Percentiles rank a stretch among this genome's conserved stretches.
phyloP scores from a whole-genome alignment of 2,888 invertebrate species.

The Norana najaformis region DNA sequence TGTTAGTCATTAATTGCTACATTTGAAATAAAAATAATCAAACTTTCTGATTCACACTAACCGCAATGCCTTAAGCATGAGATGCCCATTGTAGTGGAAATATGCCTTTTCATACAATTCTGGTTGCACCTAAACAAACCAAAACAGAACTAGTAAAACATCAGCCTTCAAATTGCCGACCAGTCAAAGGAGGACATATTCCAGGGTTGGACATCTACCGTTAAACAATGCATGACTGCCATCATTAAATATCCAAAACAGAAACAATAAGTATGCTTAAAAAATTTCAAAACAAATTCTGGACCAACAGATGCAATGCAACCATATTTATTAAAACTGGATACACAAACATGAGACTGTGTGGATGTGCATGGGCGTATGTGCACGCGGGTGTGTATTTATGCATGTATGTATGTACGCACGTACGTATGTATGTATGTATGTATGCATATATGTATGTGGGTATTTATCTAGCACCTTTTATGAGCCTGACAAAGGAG shows the following conservation, averaged over 20 bases:
- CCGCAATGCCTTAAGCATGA: slow-evolving; percentile 56
- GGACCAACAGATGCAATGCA: background rate
- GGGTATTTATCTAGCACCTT: background rate
- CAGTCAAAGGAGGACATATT: too few species aligned
- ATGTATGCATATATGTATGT: background rate
- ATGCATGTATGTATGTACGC: too few species aligned
- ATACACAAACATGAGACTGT: background rate
- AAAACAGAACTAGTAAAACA: background rate
- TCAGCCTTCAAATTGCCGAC: background rate
- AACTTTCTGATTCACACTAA: background rate
- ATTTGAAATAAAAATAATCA: too few species aligned
- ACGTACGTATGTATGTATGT: background rate
- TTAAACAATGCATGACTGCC: background rate
- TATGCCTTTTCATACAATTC: slow-evolving; percentile 61
- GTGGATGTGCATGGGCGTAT: too few species aligned
- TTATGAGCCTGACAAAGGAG: too few species aligned
- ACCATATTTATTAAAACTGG: background rate
- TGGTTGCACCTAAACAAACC: slow-evolving; percentile 54
- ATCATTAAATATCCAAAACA: background rate
- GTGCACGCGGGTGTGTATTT: background rate
- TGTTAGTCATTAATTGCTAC: background rate
- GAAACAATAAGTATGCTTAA: background rate
- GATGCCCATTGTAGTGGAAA: slow-evolving; percentile 56
- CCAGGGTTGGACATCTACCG: background rate
- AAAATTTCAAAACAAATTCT: background rate